A percentile compares a stretch with the other conserved stretches of the same genome.
These are phyloP conservation scores for Temnothorax longispinosus DNA, from an alignment of 1,140 invertebrate species.

Conservation along the genomic window DNA sequence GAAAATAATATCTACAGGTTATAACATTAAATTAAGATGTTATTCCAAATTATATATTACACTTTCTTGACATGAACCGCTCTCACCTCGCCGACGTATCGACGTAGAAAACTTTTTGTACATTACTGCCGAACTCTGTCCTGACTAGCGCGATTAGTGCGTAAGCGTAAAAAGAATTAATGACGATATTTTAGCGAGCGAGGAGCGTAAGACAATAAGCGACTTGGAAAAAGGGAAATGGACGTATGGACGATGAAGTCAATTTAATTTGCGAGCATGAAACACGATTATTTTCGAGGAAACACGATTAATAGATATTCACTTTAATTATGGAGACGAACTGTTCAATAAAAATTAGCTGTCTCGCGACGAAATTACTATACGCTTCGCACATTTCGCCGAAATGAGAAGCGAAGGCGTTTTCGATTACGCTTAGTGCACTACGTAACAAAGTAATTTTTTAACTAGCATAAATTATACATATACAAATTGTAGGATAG, in stretches of 20 bases:
- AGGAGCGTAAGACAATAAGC: constrained; percentile 60
- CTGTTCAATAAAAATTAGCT: background rate
- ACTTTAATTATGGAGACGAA: constrained; percentile 33
- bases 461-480: constrained; percentile 36
- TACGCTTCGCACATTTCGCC: background rate
- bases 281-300: constrained; percentile 8
- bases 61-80: background rate
- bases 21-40: constrained; percentile 1
- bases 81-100: background rate
- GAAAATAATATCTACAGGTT: background rate
- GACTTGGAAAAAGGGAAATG: background rate
- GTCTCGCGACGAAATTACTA: background rate
- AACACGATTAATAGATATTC: background rate
- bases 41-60: background rate
- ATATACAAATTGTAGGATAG: constrained; percentile 11
- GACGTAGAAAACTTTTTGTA: constrained; percentile 43
- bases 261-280: constrained; percentile 1
- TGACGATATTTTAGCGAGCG: constrained; percentile 47
- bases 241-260: background rate
- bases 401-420: background rate
- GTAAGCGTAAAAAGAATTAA: constrained; percentile 48
- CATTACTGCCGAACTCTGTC: constrained; percentile 46
- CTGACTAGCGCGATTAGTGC: constrained; percentile 49
- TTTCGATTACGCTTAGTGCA: constrained; percentile 26
- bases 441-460: constrained; percentile 23